Conservation (phyloP, 2,797 vertebrate genomes). For the Esox lucius region DNA sequence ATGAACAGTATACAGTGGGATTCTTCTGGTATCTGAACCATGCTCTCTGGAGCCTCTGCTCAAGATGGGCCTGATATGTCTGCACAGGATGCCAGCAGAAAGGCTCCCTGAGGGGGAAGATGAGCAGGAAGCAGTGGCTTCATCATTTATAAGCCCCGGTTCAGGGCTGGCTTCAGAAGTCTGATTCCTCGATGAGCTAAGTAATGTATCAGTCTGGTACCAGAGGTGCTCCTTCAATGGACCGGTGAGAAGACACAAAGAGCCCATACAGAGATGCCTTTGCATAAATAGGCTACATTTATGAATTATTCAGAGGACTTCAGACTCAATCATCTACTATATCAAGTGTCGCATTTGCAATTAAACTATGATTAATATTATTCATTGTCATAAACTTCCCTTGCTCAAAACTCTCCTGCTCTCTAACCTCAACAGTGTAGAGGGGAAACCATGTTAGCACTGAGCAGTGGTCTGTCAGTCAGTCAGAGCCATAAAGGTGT, state of each 20-base stretch:
- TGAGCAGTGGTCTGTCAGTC: neutral
- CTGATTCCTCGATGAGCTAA: slow-evolving; percentile 23
- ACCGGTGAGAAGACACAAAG: slow-evolving; percentile 33
- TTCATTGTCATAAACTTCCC: slow-evolving; percentile 14
- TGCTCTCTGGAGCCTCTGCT: slow-evolving; percentile 19
- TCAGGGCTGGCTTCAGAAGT: slow-evolving; percentile 60
- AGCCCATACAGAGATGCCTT: slow-evolving; percentile 27
- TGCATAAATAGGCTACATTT: slow-evolving; percentile 49
- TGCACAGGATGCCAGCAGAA: slow-evolving; percentile 22
- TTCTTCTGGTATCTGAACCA: slow-evolving; percentile 53
- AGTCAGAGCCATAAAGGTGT: slow-evolving; percentile 5
- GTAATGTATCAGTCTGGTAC: slow-evolving; percentile 46
- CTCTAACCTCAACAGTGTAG: slow-evolving; percentile 3
- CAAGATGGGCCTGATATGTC: slow-evolving; percentile 18
- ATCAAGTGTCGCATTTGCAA: neutral
- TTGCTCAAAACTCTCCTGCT: neutral
- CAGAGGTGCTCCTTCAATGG: slow-evolving; percentile 17
- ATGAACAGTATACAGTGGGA: slow-evolving; percentile 48
- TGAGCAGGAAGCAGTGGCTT: slow-evolving; percentile 67
- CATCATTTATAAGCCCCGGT: slow-evolving; percentile 63
- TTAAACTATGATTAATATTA: slow-evolving; percentile 18
- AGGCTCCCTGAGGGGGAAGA: slow-evolving; percentile 21
- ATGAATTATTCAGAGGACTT: slow-evolving; percentile 46
- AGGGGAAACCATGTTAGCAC: neutral
- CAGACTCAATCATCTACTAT: slow-evolving; percentile 1